Percentiles rank a stretch among this genome's conserved stretches.
Evolutionary conservation across 2,888 invertebrate genomes (phyloP).

Genomic region (Pyrrhosoma nymphula): DNA sequence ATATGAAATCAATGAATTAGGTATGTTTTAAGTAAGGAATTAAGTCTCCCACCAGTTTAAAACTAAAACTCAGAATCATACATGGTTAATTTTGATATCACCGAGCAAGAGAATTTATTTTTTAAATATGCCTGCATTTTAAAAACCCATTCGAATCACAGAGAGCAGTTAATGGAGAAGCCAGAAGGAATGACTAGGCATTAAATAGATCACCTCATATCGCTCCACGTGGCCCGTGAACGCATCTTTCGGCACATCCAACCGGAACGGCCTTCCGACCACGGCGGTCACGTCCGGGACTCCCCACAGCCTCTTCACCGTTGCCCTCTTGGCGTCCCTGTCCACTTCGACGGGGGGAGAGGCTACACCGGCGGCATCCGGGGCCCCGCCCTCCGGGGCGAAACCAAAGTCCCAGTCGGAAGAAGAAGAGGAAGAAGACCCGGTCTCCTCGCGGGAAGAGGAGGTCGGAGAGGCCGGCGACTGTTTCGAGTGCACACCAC

Average conservation of each 20-base stretch:
- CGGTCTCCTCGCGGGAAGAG: neutral
- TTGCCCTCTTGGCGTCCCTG: constrained; percentile 71
- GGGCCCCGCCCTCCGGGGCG: constrained; percentile 74
- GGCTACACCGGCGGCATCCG: neutral
- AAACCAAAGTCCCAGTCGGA: constrained; percentile 77
- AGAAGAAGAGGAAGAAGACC: constrained; percentile 1
- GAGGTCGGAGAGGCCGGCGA: neutral
- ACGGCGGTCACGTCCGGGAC: constrained; percentile 84
- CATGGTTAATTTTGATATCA: too few species aligned
- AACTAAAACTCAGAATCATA: too few species aligned
- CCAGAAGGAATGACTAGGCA: neutral
- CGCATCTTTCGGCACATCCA: constrained; percentile 86
- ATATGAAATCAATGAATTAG: too few species aligned
- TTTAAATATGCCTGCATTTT: neutral
- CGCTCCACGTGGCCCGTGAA: constrained; percentile 84
- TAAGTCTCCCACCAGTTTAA: too few species aligned
- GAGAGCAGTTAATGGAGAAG: neutral
- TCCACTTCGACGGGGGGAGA: constrained; percentile 71
- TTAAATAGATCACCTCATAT: constrained; percentile 82
- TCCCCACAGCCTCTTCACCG: constrained; percentile 77
- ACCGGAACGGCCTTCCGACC: constrained; percentile 86
- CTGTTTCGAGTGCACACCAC: neutral
- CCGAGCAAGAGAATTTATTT: too few species aligned
- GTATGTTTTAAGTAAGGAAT: too few species aligned
- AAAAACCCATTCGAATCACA: neutral